phyloP scores from a whole-genome alignment of 2,797 vertebrate genomes.

The Apodemus agrarius region DNA sequence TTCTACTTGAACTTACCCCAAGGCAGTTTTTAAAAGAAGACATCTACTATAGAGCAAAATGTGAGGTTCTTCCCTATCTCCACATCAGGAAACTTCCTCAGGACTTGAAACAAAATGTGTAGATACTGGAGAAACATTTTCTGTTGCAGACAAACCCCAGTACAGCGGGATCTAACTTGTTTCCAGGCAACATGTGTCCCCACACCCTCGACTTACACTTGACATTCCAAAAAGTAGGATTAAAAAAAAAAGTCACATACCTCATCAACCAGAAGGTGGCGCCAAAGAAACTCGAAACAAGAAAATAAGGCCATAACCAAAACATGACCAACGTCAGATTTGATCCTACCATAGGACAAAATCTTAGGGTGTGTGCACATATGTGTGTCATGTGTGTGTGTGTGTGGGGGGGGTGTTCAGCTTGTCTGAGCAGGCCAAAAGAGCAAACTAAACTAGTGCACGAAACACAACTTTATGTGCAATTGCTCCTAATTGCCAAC shows the following conservation, averaged over 20 bases:
- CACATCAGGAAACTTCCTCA: not conserved
- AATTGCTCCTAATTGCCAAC: not conserved
- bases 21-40: not conserved
- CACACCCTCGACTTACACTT: not conserved
- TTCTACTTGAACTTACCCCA: not conserved
- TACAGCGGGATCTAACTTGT: not conserved
- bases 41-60: not conserved
- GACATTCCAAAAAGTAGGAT: not conserved
- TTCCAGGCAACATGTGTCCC: no score
- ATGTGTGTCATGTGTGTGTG: not conserved
- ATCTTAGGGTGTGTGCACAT: not conserved
- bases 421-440: not conserved
- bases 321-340: not conserved
- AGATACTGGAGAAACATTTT: no score
- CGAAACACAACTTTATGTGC: not conserved
- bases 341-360: not conserved
- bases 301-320: not conserved
- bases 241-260: not conserved
- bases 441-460: not conserved
- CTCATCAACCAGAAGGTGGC: not conserved
- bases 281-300: not conserved
- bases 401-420: not conserved
- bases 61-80: not conserved
- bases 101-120: fast-evolving
- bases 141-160: not conserved